Conservation (phyloP, 2,888 invertebrate species). For the Cheilosia vernalis region DNA sequence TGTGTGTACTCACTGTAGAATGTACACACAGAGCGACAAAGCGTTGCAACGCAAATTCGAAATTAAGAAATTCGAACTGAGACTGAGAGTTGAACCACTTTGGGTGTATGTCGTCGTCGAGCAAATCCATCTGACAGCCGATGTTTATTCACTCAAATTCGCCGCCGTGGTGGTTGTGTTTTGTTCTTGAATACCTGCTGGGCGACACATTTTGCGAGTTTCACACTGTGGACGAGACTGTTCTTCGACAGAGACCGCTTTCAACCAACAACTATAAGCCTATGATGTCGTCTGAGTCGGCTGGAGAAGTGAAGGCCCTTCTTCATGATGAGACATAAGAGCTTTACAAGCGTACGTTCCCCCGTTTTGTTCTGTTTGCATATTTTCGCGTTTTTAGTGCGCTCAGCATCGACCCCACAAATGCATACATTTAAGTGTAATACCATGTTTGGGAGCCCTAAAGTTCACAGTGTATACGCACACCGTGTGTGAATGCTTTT, state of each 20-base stretch:
- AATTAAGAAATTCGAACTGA: slow-evolving; percentile 62
- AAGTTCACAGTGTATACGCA: slow-evolving; percentile 44
- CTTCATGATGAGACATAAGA: slow-evolving; percentile 28
- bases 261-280: neutral
- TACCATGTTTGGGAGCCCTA: slow-evolving; percentile 51
- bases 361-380: slow-evolving; percentile 8
- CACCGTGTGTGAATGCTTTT: slow-evolving; percentile 47
- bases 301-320: slow-evolving; percentile 37
- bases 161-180: neutral
- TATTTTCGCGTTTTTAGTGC: slow-evolving; percentile 28
- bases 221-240: neutral
- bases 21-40: neutral
- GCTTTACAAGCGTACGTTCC: slow-evolving; percentile 41
- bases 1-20: slow-evolving; percentile 11
- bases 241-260: neutral
- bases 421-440: slow-evolving; percentile 27
- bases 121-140: slow-evolving; percentile 44
- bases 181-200: neutral
- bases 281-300: slow-evolving; percentile 1
- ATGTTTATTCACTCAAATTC: slow-evolving; percentile 22
- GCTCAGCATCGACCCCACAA: neutral
- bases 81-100: slow-evolving; percentile 46
- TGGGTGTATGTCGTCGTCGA: slow-evolving; percentile 7
- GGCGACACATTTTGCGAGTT: neutral
- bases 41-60: slow-evolving; percentile 43